These are phyloP conservation scores for Naso thynnoides DNA, from an alignment of 2,797 vertebrate species.

Conservation along the genomic window DNA sequence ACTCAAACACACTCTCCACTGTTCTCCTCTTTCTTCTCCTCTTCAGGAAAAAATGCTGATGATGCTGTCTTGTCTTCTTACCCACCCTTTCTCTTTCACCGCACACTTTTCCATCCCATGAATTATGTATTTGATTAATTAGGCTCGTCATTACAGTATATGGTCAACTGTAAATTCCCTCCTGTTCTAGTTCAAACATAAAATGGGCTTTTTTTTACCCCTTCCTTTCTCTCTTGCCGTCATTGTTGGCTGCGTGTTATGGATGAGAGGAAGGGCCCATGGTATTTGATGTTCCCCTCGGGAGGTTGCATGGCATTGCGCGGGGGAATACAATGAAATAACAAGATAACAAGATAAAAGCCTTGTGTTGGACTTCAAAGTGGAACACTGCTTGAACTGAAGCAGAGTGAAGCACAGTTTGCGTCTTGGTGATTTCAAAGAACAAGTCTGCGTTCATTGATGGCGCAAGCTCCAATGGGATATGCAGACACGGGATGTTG, in stretches of 20 bases:
- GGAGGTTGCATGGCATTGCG: slow-evolving; percentile 60
- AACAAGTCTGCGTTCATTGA: slow-evolving; percentile 26
- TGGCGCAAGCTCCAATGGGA: neutral
- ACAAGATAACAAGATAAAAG: slow-evolving; percentile 83
- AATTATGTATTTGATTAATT: slow-evolving; percentile 82
- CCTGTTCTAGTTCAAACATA: slow-evolving; percentile 72
- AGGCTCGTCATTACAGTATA: slow-evolving; percentile 69
- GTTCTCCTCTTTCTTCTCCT: slow-evolving; percentile 19
- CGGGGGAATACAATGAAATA: slow-evolving; percentile 76
- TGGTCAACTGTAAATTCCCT: slow-evolving; percentile 67
- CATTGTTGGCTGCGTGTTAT: slow-evolving; percentile 60
- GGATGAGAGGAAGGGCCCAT: slow-evolving; percentile 64
- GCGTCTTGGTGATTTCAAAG: slow-evolving; percentile 48
- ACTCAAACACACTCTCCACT: slow-evolving; percentile 22
- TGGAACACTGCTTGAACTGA: slow-evolving; percentile 47
- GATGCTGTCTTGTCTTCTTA: slow-evolving; percentile 43
- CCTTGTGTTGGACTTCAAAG: slow-evolving; percentile 78
- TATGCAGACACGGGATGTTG: slow-evolving; percentile 5
- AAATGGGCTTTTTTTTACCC: slow-evolving; percentile 34
- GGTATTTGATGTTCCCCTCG: slow-evolving; percentile 69
- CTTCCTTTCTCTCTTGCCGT: slow-evolving; percentile 12
- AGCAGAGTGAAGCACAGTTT: slow-evolving; percentile 40
- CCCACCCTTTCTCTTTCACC: slow-evolving; percentile 33
- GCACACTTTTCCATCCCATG: slow-evolving; percentile 57
- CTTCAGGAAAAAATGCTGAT: slow-evolving; percentile 62